Conservation (phyloP, 1,140 invertebrate genomes). For the Pemphigus obesinymphae region DNA sequence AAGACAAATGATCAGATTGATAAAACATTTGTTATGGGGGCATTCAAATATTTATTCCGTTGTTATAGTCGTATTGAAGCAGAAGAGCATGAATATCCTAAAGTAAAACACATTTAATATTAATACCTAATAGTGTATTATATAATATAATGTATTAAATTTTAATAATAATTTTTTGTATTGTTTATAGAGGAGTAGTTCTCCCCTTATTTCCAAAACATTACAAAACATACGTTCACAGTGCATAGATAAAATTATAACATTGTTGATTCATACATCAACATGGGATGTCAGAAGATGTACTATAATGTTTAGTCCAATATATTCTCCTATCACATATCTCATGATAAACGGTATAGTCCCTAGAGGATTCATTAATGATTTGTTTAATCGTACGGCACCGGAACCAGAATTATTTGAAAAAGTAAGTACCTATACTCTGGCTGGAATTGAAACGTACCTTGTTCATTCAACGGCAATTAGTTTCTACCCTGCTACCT, state of each 20-base stretch:
- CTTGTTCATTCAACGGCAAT: too few relatives aligned
- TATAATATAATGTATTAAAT: too few relatives aligned
- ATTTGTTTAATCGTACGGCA: conserved; percentile 59
- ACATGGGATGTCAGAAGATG: conserved; percentile 51
- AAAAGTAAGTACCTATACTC: background rate
- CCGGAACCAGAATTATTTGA: conserved; percentile 51
- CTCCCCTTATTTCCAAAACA: conserved; percentile 57
- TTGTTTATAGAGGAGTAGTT: conserved; percentile 55
- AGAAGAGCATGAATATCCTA: conserved; percentile 68
- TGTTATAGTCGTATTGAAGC: conserved; percentile 63
- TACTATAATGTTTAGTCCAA: conserved; percentile 30
- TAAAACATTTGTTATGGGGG: background rate
- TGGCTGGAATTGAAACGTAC: too few relatives aligned
- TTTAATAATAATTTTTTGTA: conserved; percentile 42
- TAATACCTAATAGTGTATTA: background rate
- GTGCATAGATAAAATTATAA: conserved; percentile 59
- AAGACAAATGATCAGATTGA: background rate
- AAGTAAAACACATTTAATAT: conserved; percentile 53
- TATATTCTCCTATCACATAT: conserved; percentile 57
- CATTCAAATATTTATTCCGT: conserved; percentile 27
- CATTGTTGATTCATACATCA: conserved; percentile 58
- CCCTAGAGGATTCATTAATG: conserved; percentile 64
- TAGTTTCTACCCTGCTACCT: too few relatives aligned
- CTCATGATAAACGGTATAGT: conserved; percentile 62
- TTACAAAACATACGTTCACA: conserved; percentile 59